Evolutionary conservation across 1,140 invertebrate species (phyloP).

Genomic region (Caenorhabditis tropicalis): DNA sequence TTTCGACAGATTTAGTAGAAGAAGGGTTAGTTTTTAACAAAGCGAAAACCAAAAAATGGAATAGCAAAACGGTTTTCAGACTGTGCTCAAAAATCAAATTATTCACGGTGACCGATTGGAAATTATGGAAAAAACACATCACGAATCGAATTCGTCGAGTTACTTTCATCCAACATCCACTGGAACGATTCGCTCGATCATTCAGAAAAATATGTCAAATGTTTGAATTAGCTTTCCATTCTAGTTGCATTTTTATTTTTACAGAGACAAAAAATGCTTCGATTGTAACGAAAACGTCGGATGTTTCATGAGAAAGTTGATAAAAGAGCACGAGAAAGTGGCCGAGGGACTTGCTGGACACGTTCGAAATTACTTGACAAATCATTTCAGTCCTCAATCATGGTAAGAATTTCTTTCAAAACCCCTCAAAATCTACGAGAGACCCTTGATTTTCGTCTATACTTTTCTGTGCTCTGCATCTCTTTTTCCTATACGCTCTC

Average conservation of each 20-base stretch:
- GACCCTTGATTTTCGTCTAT: too few relatives aligned
- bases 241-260: neutral
- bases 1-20: neutral
- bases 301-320: conserved; percentile 29
- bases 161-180: neutral
- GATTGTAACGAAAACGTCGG: neutral
- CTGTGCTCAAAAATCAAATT: neutral
- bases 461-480: neutral
- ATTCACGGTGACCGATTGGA: neutral
- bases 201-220: neutral
- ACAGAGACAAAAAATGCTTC: neutral
- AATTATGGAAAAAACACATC: neutral
- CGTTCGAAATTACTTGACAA: neutral
- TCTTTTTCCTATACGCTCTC: neutral
- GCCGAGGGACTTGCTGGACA: neutral
- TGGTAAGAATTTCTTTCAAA: neutral
- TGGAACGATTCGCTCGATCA: conserved; percentile 8
- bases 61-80: neutral
- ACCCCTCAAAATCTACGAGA: too few relatives aligned
- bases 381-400: conserved; percentile 14
- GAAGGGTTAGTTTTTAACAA: neutral
- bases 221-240: neutral
- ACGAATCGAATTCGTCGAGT: neutral
- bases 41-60: neutral
- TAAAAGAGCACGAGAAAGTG: conserved; percentile 4